Evolutionary conservation across 2,113 vertebrate genomes (phyloP), one percentile per base, ranked within the genome.

Genomic region (Ictidomys tridecemlineatus): DNA sequence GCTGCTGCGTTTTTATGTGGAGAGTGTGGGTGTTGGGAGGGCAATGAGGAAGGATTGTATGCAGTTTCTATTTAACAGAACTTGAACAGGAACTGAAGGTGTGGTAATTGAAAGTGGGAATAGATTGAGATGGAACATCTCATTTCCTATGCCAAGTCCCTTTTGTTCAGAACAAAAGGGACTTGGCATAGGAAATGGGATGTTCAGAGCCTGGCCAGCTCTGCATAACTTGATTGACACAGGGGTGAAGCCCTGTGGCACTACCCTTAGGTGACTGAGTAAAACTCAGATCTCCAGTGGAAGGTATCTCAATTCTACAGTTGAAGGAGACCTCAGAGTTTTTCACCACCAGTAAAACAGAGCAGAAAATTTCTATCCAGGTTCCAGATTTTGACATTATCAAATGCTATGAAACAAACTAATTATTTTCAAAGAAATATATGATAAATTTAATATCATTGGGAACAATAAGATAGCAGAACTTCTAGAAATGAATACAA

Each of bases 351-450:
- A 37, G 4, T 83, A 56, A 83, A 61, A 85, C 72, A 61, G 37
- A 56, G 48, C 56, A 78, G 61, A 73, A 82, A 93, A 94, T 11
- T 56, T 80, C n/a, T 80, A 61, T 37, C 32, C 17, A 16, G 18
- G 6, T 80, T 85, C 85, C 48, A 82, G 73, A 63, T 73, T 42
- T 42, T 92, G 79, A 93, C 48, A 67, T 91, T 58, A 83, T 74
- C 5, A 84, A 88, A 74, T 74, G 56, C 34, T 74, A 13, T 58
- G 93, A 95, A 95, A 86, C 10, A 96, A 70, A 74, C 73, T 6
- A 65, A 14, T 76, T 93, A 89, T 94, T 92, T 61, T 53, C 88
- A 83, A 69, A 95, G 61, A 85, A 77, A 39, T 53, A 92, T 61
- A 90, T 83, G 45, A 48, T 76, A 85, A 76, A 39, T 18, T 18